phyloP scores from a whole-genome alignment of 2,888 invertebrate genomes.

The Leptinotarsa juncta region DNA sequence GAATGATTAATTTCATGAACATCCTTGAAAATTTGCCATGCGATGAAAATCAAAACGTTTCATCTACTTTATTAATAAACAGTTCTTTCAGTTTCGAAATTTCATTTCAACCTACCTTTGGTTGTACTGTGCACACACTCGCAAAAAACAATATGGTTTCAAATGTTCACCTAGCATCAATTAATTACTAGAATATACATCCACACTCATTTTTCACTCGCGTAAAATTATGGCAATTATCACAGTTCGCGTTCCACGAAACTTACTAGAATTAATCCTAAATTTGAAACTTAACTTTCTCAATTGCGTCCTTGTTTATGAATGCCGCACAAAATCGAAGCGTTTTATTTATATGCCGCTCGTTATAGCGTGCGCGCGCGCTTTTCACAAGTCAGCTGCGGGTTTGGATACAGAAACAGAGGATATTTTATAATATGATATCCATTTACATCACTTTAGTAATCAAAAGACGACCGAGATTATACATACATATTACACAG shows the following conservation, averaged over 20 bases:
- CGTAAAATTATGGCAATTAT: background rate
- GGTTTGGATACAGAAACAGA: background rate
- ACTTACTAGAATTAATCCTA: background rate
- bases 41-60: background rate
- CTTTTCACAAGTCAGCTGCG: background rate
- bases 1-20: no score
- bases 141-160: background rate
- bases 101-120: background rate
- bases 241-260: slow-evolving; percentile 4
- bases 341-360: background rate
- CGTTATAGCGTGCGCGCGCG: background rate
- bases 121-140: background rate
- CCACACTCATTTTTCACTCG: background rate
- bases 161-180: background rate
- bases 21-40: no score
- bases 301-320: slow-evolving; percentile 7
- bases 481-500: no score
- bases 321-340: slow-evolving; percentile 11
- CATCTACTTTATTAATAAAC: background rate
- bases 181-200: background rate
- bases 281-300: slow-evolving; percentile 2
- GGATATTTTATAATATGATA: background rate
- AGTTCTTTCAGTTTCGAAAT: background rate
- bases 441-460: no score
- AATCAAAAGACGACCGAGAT: no score